These are phyloP conservation scores for Pelusios castaneus DNA, from an alignment of 2,113 vertebrate genomes.

Conservation along the genomic window DNA sequence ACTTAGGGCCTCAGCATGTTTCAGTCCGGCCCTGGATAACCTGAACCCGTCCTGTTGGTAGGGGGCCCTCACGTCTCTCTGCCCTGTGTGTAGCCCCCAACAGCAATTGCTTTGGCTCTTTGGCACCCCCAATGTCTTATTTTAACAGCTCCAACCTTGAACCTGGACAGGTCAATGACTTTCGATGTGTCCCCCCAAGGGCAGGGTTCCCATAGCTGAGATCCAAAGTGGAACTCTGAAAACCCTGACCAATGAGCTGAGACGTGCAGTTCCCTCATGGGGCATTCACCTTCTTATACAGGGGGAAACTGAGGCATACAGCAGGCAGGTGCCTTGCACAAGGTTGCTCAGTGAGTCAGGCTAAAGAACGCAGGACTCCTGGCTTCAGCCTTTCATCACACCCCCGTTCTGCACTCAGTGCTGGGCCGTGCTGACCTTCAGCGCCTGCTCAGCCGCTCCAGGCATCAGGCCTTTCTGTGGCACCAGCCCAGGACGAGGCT, in stretches of 20 bases:
- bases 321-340: rapidly evolving
- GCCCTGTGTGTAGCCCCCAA: not conserved
- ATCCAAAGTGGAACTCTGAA: too few relatives aligned
- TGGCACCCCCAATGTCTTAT: not conserved
- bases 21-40: too few relatives aligned
- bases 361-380: not conserved
- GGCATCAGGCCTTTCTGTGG: rapidly evolving
- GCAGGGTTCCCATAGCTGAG: too few relatives aligned
- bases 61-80: not conserved
- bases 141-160: not conserved
- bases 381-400: rapidly evolving
- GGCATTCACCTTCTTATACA: not conserved
- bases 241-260: not conserved
- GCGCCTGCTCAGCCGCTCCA: too few relatives aligned
- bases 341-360: rapidly evolving
- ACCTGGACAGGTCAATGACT: too few relatives aligned
- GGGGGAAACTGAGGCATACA: not conserved
- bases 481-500: not conserved
- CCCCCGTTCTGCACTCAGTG: rapidly evolving
- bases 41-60: not conserved
- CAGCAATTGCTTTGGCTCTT: not conserved
- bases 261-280: not conserved
- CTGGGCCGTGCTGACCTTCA: not conserved
- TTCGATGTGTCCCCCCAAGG: too few relatives aligned
- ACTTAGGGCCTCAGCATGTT: too few relatives aligned